Base-by-base conservation (phyloP, 2,888 invertebrate genomes). In the Orgyia antiqua region DNA sequence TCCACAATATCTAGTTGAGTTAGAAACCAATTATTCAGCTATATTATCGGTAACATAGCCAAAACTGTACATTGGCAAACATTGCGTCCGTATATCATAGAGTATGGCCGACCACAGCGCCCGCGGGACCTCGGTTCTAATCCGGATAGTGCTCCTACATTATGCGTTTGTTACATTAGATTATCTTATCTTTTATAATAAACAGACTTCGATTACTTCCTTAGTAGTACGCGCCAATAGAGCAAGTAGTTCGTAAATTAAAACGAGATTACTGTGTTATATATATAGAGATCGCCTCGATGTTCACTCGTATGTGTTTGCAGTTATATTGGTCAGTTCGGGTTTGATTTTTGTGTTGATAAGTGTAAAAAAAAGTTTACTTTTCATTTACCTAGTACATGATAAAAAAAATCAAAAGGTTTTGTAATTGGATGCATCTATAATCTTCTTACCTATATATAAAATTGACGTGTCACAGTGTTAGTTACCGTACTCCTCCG, bases 61-160 rank as follows among this genome's bases (percentile, higher is more conserved):
- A 45, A 51, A 46, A 36, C 47, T 32, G 36, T 9, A 32, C 36
- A 41, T 53, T 51, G 51, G 51, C 51, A 51, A 34, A 49, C 52
- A 51, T 49, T 42, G 48, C 35, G 45, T 30, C 15, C 11, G 17
- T 8, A 21, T 34, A 36, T 40, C 26, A 33, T 33, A 24, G 13
- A 37, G 39, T 26, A 24, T 34, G 35, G 19, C 23, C 19, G 29
- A 23, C 29, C 10, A 9, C 26, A 25, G 31, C 33, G 25, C 52
- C 47, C 51, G 24, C 34, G 55, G 54, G 55, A 50, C 37, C 27
- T 11, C 35, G 34, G 31, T 36, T 54, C 51, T 52, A 52, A 52
- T 52, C 51, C 39, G 35, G 35, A 33, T 52, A 9, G 46, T 50
- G 54, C 43, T 46, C 42, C 38, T 51, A 36, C 33, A 51, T 51